Conservation (phyloP, 2,113 vertebrate genomes). For the Carollia perspicillata region DNA sequence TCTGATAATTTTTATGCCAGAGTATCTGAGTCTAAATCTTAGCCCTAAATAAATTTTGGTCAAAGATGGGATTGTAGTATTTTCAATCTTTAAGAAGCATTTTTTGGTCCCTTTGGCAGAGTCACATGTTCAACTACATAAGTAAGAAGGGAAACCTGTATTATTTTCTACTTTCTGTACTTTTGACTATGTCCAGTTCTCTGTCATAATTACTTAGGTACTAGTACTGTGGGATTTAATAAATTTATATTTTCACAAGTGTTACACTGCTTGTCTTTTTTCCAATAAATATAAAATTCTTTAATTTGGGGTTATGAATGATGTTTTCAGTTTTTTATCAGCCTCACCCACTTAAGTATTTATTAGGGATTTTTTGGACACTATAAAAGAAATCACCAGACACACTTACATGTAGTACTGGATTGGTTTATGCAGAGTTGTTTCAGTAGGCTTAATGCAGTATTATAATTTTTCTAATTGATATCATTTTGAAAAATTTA, state of each 20-base stretch:
- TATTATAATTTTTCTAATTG: background rate
- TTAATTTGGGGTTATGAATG: background rate
- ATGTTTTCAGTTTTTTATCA: background rate
- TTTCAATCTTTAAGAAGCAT: background rate
- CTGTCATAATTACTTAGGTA: background rate
- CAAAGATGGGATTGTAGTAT: background rate
- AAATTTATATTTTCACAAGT: background rate
- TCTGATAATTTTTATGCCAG: background rate
- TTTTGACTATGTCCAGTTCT: background rate
- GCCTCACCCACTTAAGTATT: background rate
- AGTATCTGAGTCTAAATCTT: background rate
- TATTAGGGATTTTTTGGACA: background rate
- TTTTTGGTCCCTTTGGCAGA: background rate
- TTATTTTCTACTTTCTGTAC: background rate
- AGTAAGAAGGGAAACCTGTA: background rate
- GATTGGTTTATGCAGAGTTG: background rate
- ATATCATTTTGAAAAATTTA: background rate
- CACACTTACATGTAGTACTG: background rate
- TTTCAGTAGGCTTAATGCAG: background rate
- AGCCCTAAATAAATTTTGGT: background rate
- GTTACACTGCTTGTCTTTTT: background rate
- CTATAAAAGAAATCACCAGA: background rate
- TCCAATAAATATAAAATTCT: background rate
- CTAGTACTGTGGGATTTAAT: background rate
- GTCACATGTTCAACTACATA: background rate